These are phyloP conservation scores for Percina caprodes DNA, from an alignment of 2,113 vertebrate genomes.

Conservation along the genomic window DNA sequence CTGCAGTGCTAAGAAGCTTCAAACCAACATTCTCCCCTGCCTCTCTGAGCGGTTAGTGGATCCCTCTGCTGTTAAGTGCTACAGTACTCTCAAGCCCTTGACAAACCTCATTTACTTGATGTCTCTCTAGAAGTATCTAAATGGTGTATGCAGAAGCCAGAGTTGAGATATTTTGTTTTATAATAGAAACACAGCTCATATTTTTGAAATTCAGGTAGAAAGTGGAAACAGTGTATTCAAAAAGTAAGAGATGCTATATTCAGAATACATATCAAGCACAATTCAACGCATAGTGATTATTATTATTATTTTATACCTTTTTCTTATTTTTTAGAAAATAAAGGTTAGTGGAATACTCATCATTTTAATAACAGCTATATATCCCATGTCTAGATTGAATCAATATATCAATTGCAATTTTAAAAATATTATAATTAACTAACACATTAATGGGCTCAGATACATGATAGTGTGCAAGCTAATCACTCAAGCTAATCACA, in stretches of 20 bases:
- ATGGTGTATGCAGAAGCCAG: neutral
- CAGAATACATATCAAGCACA: neutral
- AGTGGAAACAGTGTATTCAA: neutral
- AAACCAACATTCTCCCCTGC: conserved; percentile 28
- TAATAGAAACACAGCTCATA: neutral
- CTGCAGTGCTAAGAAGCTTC: conserved; percentile 3
- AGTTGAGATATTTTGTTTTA: neutral
- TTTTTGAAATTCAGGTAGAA: neutral
- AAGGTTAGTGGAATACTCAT: no score
- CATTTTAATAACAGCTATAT: no score
- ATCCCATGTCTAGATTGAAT: no score
- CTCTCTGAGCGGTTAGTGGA: conserved; percentile 29
- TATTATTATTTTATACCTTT: no score
- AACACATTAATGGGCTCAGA: neutral
- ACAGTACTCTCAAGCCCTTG: conserved; percentile 24
- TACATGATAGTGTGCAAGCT: neutral
- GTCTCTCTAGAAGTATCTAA: conserved; percentile 4
- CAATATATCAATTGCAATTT: no score
- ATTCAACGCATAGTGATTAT: neutral
- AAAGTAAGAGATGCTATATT: neutral
- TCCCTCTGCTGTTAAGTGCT: conserved; percentile 46
- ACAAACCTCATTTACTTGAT: conserved; percentile 23
- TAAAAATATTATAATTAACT: no score
- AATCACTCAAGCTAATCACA: neutral
- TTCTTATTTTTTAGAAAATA: no score